Evolutionary conservation across 2,797 vertebrate genomes (phyloP).

Genomic region (Amazonetta brasiliensis): DNA sequence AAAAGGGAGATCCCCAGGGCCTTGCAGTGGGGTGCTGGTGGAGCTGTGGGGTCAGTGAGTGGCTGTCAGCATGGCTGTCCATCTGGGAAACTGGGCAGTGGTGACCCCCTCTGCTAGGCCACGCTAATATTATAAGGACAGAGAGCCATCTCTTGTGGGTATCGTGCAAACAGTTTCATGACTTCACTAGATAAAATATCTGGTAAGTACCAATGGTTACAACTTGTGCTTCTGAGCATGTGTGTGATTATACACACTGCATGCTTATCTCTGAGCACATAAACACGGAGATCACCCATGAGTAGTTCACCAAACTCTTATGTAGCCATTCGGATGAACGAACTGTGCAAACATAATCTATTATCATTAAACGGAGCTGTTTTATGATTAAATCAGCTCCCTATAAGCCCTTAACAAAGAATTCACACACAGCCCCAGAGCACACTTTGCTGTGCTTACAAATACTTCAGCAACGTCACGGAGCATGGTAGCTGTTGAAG

Average conservation of each 20-base stretch:
- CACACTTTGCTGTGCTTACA: background rate
- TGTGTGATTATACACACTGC: background rate
- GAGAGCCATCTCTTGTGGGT: background rate
- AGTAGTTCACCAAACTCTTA: background rate
- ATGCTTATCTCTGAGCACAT: background rate
- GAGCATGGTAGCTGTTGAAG: constrained; percentile 1
- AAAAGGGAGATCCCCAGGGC: background rate
- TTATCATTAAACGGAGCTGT: background rate
- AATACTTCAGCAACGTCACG: background rate
- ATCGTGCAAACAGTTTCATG: background rate
- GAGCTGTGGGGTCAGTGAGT: background rate
- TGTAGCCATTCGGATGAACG: background rate
- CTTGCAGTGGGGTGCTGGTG: background rate
- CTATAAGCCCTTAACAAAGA: background rate
- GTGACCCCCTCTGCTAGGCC: background rate
- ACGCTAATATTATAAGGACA: background rate
- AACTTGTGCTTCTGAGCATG: background rate
- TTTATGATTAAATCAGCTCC: background rate
- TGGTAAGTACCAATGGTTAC: background rate
- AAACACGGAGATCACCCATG: background rate
- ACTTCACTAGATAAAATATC: background rate
- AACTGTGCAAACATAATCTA: background rate
- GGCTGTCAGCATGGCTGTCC: background rate
- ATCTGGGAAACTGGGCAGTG: background rate
- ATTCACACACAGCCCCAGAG: background rate